Evolutionary conservation across 2,113 vertebrate genomes (phyloP), one percentile per base, ranked within the genome.

Genomic region (Macrotus californicus): DNA sequence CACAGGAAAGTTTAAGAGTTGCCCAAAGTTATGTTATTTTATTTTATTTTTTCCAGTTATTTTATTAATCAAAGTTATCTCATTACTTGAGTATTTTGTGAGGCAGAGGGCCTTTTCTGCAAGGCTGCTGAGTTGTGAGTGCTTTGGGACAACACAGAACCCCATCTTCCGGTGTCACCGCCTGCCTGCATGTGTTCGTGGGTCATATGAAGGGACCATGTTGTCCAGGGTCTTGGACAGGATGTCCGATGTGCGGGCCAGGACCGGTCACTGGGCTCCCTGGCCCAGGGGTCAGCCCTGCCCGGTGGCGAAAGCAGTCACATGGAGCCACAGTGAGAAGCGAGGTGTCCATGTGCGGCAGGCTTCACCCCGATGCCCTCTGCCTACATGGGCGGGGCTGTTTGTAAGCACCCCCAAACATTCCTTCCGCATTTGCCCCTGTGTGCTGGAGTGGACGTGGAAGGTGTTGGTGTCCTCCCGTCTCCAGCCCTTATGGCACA

Each of bases 331-430:
- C 29, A 46, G 52, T 36, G 48, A 87, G 41, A 19, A 91, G 69
- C 13, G 8, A 3, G 7, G 26, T 3, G 0, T n/a, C 24, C 12
- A 7, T 5, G 12, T 77, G 52, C 36, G 18, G 29, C 26, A 3
- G 56, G 66, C 36, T 41, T 56, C 31, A 31, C 50, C 48, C 21
- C 52, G 26, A 5, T 10, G 7, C 41, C 56, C 24, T 50, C 66
- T 36, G 89, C 89, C 76, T 76, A 50, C 67, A 1, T 29, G 50
- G 48, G 13, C 8, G 12, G 29, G 39, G 7, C 61, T 50, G 70
- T 79, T 18, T n/a, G 64, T 46, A 70, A 89, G 29, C 4, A n/a
- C 50, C 36, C 54, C 43, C 16, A 34, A 61, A 9, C 26, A 7
- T 24, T 15, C 54, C 50, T 22, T 66, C 22, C 43, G 46, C 39